Conservation (phyloP, 2,113 vertebrate species). For the Nothocercus nigrocapillus region DNA sequence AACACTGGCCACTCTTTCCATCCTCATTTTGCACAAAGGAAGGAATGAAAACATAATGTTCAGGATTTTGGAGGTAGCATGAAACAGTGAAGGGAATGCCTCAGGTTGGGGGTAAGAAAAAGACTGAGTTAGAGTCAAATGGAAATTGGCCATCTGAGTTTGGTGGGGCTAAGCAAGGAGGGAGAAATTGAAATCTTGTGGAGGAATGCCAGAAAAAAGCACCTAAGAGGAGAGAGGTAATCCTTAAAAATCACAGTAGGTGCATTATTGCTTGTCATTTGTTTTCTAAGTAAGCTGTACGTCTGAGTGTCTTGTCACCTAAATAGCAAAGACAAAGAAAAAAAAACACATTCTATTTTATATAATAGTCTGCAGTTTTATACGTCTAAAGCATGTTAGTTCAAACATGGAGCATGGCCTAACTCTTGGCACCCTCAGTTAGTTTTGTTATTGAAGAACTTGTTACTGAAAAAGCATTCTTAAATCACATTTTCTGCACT, state of each 20-base stretch:
- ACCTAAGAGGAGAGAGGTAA: not conserved
- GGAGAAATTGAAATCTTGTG: not conserved
- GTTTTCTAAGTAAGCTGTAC: not conserved
- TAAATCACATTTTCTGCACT: constrained; percentile 31
- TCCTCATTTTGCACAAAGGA: not conserved
- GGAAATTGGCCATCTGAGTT: not conserved
- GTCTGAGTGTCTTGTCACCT: not conserved
- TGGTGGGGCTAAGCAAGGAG: not conserved
- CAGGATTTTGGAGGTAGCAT: not conserved
- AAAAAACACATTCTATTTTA: not conserved
- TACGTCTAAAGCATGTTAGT: not conserved
- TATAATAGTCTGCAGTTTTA: not conserved
- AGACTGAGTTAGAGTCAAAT: not conserved
- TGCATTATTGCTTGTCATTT: not conserved
- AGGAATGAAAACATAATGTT: not conserved
- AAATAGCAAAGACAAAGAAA: not conserved
- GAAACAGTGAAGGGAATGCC: not conserved
- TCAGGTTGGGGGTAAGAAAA: not conserved
- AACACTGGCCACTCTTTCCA: not conserved
- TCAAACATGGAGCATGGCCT: not conserved
- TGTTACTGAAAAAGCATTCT: constrained; percentile 13
- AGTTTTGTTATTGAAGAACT: constrained; percentile 15
- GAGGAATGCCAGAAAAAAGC: not conserved
- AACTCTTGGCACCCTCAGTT: not conserved
- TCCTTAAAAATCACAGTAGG: not conserved